Evolutionary conservation across 2,888 invertebrate species (phyloP).

Genomic region (Caenorhabditis afra): DNA sequence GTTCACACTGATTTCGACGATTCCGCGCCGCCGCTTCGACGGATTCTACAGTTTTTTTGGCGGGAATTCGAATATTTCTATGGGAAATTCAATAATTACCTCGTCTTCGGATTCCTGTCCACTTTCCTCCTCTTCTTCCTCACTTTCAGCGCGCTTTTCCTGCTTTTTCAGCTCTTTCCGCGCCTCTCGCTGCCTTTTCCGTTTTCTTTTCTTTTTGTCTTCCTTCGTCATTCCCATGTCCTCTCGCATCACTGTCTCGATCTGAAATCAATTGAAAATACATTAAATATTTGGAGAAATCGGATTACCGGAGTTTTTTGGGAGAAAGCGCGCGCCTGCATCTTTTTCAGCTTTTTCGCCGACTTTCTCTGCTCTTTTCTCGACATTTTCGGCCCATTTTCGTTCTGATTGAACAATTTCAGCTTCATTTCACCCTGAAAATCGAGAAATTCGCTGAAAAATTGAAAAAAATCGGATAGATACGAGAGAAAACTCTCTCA

Average conservation of each 20-base stretch:
- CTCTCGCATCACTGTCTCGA: conserved; percentile 64
- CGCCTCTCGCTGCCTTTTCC: conserved; percentile 51
- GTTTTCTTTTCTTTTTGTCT: conserved; percentile 56
- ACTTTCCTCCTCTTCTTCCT: conserved; percentile 18
- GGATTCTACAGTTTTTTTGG: conserved; percentile 12
- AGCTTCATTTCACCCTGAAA: conserved; percentile 49
- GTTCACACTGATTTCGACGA: conserved; percentile 53
- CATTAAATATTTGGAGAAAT: neutral
- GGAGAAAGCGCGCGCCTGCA: conserved; percentile 63
- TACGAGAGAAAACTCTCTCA: conserved; percentile 5
- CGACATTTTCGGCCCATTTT: conserved; percentile 33
- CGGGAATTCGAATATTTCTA: conserved; percentile 7
- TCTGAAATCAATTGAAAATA: conserved; percentile 41
- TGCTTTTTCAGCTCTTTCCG: conserved; percentile 28
- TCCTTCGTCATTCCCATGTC: conserved; percentile 58
- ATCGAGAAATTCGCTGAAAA: conserved; percentile 1
- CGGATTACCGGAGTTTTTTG: conserved; percentile 46
- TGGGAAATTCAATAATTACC: conserved; percentile 6
- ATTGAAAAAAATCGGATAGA: neutral
- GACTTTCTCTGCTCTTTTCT: conserved; percentile 65
- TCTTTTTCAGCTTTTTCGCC: conserved; percentile 68
- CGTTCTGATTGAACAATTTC: conserved; percentile 21
- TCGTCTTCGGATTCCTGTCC: conserved; percentile 29
- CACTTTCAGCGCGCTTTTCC: conserved; percentile 25
- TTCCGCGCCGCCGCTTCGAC: conserved; percentile 8